Conservation (phyloP, 2,113 vertebrate species). For the Vulpes lagopus region DNA sequence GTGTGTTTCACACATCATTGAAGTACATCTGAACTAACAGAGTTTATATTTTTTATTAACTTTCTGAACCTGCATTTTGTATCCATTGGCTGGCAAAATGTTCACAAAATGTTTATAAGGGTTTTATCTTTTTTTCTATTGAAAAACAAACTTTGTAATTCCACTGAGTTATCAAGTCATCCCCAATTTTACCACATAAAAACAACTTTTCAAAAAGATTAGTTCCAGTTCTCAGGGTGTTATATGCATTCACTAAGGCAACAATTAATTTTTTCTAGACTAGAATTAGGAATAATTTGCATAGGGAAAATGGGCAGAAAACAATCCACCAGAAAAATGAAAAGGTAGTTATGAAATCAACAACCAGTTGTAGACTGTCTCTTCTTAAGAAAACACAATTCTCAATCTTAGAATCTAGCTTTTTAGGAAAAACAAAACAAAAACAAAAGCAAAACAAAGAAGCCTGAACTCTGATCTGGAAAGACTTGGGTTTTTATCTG, state of each 20-base stretch:
- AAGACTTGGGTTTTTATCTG: neutral
- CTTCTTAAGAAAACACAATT: conserved; percentile 23
- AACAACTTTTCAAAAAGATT: conserved; percentile 43
- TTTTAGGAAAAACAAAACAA: neutral
- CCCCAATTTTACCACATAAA: conserved; percentile 33
- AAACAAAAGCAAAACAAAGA: neutral
- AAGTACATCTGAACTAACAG: neutral
- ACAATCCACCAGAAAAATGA: conserved; percentile 7
- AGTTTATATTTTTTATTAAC: neutral
- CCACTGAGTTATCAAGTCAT: neutral
- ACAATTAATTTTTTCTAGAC: conserved; percentile 8
- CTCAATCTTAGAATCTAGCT: conserved; percentile 36
- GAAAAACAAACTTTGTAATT: conserved; percentile 28
- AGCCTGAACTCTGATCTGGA: neutral
- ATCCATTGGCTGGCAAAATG: neutral
- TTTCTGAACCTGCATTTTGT: neutral
- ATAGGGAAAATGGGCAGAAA: neutral
- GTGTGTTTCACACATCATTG: neutral
- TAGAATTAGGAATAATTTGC: conserved; percentile 2
- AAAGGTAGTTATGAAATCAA: conserved; percentile 49
- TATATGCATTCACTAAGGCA: neutral
- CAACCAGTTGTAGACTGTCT: neutral
- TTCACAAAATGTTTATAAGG: conserved; percentile 1
- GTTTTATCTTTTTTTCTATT: neutral
- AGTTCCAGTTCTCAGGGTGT: neutral